Evolutionary conservation across 2,888 invertebrate species (phyloP), one percentile per base, ranked within the genome.

Genomic region (Trissolcus japonicus): DNA sequence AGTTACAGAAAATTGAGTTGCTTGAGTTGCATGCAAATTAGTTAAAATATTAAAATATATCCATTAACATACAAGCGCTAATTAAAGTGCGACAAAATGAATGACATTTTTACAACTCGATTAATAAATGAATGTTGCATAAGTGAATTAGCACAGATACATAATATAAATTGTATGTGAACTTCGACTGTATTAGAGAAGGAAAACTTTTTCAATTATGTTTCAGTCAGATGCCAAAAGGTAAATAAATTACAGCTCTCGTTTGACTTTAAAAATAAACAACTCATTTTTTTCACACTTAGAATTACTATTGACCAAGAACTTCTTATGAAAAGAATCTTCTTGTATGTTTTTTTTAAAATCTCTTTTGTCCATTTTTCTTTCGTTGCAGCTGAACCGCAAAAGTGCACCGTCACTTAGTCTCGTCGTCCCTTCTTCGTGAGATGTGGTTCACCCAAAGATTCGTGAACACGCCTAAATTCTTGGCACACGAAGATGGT

Each of bases 401-500:
- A 65, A 66, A 72, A 74, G 71, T 69, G 69, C 78, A 65, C 61
- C 75, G 63, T 75, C 75, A 68, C 48, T 61, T 50, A 57, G 41
- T 56, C 35, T 50, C 13, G 7, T 53, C 57, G 50, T 41, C 17
- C 11, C 19, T 11, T 4, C 35, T n/a, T 9, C 35, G 60, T 60
- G 40, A 66, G 56, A 73, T 60, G 71, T 61, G 69, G 55, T 69
- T 75, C 66, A 71, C 67, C 71, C 25, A 61, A 57, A 55, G 69
- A 66, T 55, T 73, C 69, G 63, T 65, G 66, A 68, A 60, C 54
- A 56, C 9, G 61, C 69, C 69, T 61, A 75, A 69, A 75, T 69
- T 71, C 55, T 43, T 51, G 72, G 43, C 55, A n/a, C 51, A 55
- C 79, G 78, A 46, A 71, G 83, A 84, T 86, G 84, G 84, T 85